A percentile compares a stretch with the other conserved stretches of the same genome.
Evolutionary conservation across 37 sponge, comb jelly and placozoan species (phyloP).

Genomic region (Cladorhizidae sp.): DNA sequence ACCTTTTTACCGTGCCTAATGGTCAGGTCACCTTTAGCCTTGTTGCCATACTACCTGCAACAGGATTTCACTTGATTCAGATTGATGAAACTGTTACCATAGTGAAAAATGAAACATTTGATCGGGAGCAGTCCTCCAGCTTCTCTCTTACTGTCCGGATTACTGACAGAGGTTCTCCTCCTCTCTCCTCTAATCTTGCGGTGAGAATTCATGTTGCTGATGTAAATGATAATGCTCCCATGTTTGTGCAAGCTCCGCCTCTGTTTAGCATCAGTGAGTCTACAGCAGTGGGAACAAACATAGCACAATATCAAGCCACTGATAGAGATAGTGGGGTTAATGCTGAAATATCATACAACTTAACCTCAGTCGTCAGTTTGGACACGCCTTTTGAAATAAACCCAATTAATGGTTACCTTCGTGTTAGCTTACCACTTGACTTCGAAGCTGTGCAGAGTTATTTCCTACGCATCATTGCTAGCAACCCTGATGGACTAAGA

Average conservation of each 20-base stretch:
- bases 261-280: conserved; percentile 29
- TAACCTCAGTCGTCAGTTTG: not conserved
- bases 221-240: conserved; percentile 74
- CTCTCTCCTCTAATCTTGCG: not conserved
- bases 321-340: conserved; percentile 74
- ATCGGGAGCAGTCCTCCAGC: conserved; percentile 1
- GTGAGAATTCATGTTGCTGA: conserved; percentile 49
- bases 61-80: conserved; percentile 13
- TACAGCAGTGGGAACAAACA: not conserved
- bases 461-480: conserved; percentile 33
- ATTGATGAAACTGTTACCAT: conserved; percentile 6
- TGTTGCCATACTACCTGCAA: not conserved
- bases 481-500: conserved; percentile 40
- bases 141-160: conserved; percentile 32
- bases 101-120: conserved; percentile 5
- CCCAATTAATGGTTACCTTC: not conserved
- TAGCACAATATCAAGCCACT: conserved; percentile 32
- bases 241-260: conserved; percentile 33
- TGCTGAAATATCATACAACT: conserved; percentile 52
- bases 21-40: conserved; percentile 44
- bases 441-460: conserved; percentile 37
- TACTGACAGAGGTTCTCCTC: conserved; percentile 40
- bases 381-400: conserved; percentile 16
- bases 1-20: conserved; percentile 33
- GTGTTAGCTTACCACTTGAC: conserved; percentile 40